These are phyloP conservation scores for Heliconius hewitsoni DNA, from an alignment of 1,140 invertebrate genomes.

Conservation along the genomic window DNA sequence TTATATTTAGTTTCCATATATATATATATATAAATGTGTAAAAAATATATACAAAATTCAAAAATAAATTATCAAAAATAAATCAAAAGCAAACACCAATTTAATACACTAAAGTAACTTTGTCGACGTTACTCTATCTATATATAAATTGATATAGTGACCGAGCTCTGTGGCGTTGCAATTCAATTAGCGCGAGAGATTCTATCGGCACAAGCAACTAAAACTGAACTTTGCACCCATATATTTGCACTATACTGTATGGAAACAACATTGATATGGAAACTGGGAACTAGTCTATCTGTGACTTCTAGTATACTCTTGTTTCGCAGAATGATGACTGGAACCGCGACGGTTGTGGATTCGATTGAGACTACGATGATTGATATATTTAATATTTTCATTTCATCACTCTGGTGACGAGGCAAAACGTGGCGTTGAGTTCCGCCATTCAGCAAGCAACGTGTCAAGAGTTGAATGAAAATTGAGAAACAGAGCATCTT, in stretches of 20 bases:
- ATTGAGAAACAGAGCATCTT: too few relatives aligned
- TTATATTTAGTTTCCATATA: too few relatives aligned
- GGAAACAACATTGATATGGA: not conserved
- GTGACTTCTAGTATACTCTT: not conserved
- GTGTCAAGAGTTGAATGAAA: too few relatives aligned
- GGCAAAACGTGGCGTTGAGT: too few relatives aligned
- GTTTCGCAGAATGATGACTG: not conserved
- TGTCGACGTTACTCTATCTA: not conserved
- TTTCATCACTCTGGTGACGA: too few relatives aligned
- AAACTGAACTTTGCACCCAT: not conserved
- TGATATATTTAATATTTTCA: too few relatives aligned
- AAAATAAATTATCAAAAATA: not conserved
- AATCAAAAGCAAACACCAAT: not conserved
- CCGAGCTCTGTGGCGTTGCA: conserved; percentile 19
- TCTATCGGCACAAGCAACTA: conserved; percentile 16
- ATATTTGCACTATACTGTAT: not conserved
- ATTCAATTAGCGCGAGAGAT: conserved; percentile 32
- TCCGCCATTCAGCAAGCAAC: too few relatives aligned
- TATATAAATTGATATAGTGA: conserved; percentile 1
- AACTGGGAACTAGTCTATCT: not conserved
- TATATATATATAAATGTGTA: not conserved
- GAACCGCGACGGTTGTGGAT: too few relatives aligned
- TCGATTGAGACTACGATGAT: too few relatives aligned
- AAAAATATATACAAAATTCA: not conserved
- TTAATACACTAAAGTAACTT: not conserved